These are phyloP conservation scores for Syritta pipiens DNA, from an alignment of 2,888 invertebrate genomes.

Conservation along the genomic window DNA sequence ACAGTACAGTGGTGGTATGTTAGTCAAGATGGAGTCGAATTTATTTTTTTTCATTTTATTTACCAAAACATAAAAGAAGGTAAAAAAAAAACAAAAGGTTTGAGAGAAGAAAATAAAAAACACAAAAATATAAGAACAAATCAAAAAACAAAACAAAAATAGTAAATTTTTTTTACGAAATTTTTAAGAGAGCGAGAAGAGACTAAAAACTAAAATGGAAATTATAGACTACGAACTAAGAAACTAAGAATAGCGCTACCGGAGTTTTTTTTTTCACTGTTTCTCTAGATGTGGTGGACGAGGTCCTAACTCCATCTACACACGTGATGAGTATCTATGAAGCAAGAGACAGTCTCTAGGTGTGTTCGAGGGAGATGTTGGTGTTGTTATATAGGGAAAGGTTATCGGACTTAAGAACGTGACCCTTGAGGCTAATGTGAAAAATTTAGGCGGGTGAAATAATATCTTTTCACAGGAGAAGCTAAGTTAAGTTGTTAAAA, in stretches of 20 bases:
- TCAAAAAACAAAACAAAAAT: constrained; percentile 40
- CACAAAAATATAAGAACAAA: constrained; percentile 43
- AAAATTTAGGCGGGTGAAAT: too few species aligned
- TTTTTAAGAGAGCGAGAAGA: constrained; percentile 16
- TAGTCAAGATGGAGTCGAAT: constrained; percentile 56
- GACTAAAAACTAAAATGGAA: constrained; percentile 15
- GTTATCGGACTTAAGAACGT: too few species aligned
- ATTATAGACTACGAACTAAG: constrained; percentile 1
- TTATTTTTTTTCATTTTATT: constrained; percentile 50
- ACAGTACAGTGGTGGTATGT: constrained; percentile 48
- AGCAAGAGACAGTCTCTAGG: too few species aligned
- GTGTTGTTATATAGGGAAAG: too few species aligned
- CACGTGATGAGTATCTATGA: constrained; percentile 3
- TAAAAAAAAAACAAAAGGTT: constrained; percentile 53
- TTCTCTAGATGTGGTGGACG: background rate
- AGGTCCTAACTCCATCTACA: background rate
- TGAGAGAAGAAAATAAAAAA: constrained; percentile 47
- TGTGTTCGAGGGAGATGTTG: constrained; percentile 10
- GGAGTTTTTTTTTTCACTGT: constrained; percentile 7
- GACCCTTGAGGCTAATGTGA: too few species aligned
- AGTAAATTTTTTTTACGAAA: too few species aligned
- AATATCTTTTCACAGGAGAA: too few species aligned
- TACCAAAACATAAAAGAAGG: constrained; percentile 54
- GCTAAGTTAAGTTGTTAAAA: too few species aligned
- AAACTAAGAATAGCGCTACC: constrained; percentile 25